Percentiles rank a stretch among this genome's conserved stretches.
phyloP scores from a whole-genome alignment of 2,888 invertebrate genomes.

The Rotaria macrura region DNA sequence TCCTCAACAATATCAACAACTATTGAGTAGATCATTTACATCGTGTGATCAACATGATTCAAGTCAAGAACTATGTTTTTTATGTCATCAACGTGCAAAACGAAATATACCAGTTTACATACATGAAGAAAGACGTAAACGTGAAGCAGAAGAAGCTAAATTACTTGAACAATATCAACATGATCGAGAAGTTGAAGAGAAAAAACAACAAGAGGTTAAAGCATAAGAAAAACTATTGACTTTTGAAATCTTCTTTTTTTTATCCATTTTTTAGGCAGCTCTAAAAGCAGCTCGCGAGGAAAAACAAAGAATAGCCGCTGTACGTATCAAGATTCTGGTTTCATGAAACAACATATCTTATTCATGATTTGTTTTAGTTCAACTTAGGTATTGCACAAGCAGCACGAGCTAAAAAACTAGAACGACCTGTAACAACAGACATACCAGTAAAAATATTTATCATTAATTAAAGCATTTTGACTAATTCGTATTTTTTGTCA shows the following conservation, averaged over 20 bases:
- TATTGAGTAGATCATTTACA: neutral
- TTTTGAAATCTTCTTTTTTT: neutral
- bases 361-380: no score
- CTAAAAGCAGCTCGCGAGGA: neutral
- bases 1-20: neutral
- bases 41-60: constrained; percentile 44
- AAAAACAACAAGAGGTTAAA: constrained; percentile 34
- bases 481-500: neutral
- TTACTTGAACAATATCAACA: constrained; percentile 47
- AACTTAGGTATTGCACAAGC: constrained; percentile 48
- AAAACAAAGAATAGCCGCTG: neutral
- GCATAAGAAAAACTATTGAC: neutral
- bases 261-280: neutral
- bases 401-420: constrained; percentile 40
- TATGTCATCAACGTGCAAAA: constrained; percentile 48
- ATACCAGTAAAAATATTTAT: neutral
- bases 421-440: constrained; percentile 25
- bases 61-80: constrained; percentile 49
- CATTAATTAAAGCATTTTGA: neutral
- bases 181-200: constrained; percentile 47
- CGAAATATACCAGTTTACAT: constrained; percentile 49
- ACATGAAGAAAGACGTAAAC: constrained; percentile 41
- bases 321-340: neutral
- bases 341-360: no score
- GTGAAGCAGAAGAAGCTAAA: constrained; percentile 46